phyloP scores from a whole-genome alignment of 1,140 invertebrate species.

The Protaetia brevitarsis region DNA sequence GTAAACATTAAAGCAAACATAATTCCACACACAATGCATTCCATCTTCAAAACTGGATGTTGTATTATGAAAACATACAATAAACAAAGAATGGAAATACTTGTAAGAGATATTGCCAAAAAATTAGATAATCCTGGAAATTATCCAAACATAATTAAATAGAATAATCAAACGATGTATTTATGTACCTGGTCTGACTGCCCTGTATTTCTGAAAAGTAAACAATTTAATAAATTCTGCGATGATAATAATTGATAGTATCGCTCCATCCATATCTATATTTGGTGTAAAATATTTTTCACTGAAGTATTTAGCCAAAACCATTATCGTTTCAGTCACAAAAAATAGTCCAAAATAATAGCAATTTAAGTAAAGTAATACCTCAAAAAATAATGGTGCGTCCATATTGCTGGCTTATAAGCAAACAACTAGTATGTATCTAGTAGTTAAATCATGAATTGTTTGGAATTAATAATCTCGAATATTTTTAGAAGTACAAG shows the following conservation, averaged over 20 bases:
- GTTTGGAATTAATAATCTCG: conserved; percentile 23
- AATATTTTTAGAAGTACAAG: conserved; percentile 20
- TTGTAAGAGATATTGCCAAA: conserved; percentile 21
- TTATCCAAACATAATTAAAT: background rate
- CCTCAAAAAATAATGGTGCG: conserved; percentile 33
- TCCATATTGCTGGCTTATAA: conserved; percentile 27
- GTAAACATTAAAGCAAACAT: conserved; percentile 18
- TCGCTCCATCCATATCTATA: conserved; percentile 28
- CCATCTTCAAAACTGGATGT: conserved; percentile 26
- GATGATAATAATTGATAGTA: conserved; percentile 28
- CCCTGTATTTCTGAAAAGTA: conserved; percentile 1
- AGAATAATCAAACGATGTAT: background rate
- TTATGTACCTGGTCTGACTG: background rate
- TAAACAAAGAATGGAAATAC: conserved; percentile 15
- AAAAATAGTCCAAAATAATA: conserved; percentile 33
- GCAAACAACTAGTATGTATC: background rate
- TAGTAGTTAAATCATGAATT: conserved; percentile 1
- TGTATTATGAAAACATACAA: conserved; percentile 25
- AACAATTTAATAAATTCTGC: conserved; percentile 30
- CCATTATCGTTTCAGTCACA: conserved; percentile 28
- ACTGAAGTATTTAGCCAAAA: conserved; percentile 31
- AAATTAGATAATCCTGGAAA: conserved; percentile 22
- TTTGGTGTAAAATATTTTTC: conserved; percentile 27
- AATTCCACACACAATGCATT: conserved; percentile 19
- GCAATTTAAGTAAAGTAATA: conserved; percentile 33